phyloP scores from a whole-genome alignment of 2,113 vertebrate species.

The Circaetus cinerascens region DNA sequence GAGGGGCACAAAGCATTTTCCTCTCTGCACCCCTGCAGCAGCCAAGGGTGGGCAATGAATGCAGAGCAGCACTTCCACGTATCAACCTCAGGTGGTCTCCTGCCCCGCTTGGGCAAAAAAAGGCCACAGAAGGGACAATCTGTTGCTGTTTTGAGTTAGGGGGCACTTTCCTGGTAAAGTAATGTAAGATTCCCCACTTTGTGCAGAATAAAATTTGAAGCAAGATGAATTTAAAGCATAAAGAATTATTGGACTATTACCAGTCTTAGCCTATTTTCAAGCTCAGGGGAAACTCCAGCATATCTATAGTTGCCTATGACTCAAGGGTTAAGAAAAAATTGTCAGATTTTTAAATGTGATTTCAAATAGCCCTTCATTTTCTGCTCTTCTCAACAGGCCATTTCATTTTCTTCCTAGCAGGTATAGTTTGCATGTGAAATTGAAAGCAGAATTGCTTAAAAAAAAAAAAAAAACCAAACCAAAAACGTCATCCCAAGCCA shows the following conservation, averaged over 20 bases:
- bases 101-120: not conserved
- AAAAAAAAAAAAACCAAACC: not conserved
- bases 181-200: not conserved
- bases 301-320: not conserved
- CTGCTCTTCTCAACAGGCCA: not conserved
- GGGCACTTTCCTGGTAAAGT: not conserved
- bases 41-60: not conserved
- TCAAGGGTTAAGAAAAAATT: not conserved
- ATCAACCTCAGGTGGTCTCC: not conserved
- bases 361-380: slow-evolving; percentile 40
- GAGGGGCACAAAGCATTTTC: not conserved
- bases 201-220: not conserved
- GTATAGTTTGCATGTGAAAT: not conserved
- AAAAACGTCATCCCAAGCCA: not conserved
- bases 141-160: not conserved
- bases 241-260: not conserved
- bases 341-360: not conserved
- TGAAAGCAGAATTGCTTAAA: not conserved
- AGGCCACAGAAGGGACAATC: not conserved
- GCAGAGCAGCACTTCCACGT: accelerated
- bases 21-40: not conserved
- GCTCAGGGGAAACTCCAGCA: not conserved
- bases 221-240: not conserved
- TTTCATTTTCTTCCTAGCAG: not conserved
- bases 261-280: not conserved